Evolutionary conservation across 2,797 vertebrate species (phyloP), one percentile per base, ranked within the genome.

Genomic region (Paratrypauchen microcephalus): DNA sequence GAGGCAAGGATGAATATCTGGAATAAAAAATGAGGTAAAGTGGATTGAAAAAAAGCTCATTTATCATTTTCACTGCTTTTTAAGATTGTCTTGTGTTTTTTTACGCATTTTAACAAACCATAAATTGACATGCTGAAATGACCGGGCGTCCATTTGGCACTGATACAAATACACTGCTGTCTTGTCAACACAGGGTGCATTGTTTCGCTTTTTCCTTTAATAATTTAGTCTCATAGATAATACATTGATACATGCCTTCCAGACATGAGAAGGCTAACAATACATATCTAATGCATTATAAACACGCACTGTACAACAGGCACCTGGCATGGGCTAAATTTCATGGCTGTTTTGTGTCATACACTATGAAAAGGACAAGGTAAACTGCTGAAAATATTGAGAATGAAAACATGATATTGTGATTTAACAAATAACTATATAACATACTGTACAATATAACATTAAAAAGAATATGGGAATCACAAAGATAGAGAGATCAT

Each of bases 221-320:
- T 90, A 88, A 92, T 93, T 90, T 73, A 92, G 57, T 36, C 81
- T 88, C 86, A 89, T 92, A 79, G 85, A 89, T 92, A 91, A 92
- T 92, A 83, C 72, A 93, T 90, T 48, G 15, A 68, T 83, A 91
- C 89, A 92, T 80, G 79, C 70, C 86, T 69, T 19, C 62, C 80
- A 86, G 90, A 84, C 88, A 92, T 90, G 86, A 93, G 88, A 90
- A 89, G 88, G 78, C 85, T 80, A 86, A 85, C 75, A 36, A 85
- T 88, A 85, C 87, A 90, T 78, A 79, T 79, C 81, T 84, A 86
- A 89, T 88, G 85, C 79, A 89, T 88, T 82, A 84, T 72, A 87
- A 76, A 87, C 83, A 82, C 55, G 69, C 74, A 74, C 56, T 73
- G 55, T 65, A 65, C 21, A 73, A 41, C 41, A 26, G 21, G 45